phyloP scores from a whole-genome alignment of 2,888 invertebrate species.

The Eumacrocentrus americanus region DNA sequence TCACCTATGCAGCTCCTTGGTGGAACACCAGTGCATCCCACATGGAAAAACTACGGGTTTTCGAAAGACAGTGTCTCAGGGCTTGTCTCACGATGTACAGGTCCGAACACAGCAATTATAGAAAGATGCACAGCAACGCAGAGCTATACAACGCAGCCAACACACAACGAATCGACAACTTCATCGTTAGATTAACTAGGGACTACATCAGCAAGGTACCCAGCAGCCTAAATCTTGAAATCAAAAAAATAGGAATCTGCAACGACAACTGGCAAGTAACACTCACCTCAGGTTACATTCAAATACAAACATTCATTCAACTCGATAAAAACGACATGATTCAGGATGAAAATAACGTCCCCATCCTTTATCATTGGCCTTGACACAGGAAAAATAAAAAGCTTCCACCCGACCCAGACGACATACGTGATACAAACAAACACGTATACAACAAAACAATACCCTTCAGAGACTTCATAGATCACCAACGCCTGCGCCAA shows the following conservation, averaged over 20 bases:
- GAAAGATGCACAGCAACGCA: background rate
- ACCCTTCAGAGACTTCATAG: background rate
- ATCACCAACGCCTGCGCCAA: no score
- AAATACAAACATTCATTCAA: background rate
- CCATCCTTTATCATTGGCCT: background rate
- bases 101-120: background rate
- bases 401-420: background rate
- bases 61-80: background rate
- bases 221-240: background rate
- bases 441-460: background rate
- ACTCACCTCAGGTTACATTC: background rate
- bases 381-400: background rate
- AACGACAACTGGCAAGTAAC: background rate
- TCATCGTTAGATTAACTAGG: background rate
- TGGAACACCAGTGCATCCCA: background rate
- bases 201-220: background rate
- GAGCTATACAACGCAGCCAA: background rate
- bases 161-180: background rate
- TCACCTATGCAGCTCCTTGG: background rate
- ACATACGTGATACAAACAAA: background rate
- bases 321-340: background rate
- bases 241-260: no score
- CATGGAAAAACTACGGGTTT: background rate
- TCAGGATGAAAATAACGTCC: background rate
- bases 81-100: background rate